Evolutionary conservation across 2,113 vertebrate genomes (phyloP).

Genomic region (Carollia perspicillata): DNA sequence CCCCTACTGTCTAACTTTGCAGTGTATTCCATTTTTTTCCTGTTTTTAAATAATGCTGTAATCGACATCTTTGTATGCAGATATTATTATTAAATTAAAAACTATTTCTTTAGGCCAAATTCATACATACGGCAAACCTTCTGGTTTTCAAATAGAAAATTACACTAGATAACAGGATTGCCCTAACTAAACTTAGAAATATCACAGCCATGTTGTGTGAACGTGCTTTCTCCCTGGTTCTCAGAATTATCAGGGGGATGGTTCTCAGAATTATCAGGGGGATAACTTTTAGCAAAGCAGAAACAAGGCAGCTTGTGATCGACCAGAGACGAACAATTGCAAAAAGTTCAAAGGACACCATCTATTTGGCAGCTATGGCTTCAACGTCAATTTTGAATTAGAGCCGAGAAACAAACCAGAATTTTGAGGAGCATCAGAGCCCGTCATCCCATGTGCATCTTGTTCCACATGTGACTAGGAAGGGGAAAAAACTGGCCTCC

Average conservation of each 20-base stretch:
- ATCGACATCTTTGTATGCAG: not conserved
- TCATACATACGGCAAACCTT: not conserved
- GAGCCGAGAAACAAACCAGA: not conserved
- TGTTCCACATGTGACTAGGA: not conserved
- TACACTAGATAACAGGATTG: not conserved
- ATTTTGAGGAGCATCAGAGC: not conserved
- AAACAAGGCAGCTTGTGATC: not conserved
- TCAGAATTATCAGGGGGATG: not conserved
- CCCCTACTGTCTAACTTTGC: not conserved
- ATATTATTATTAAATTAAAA: slow-evolving; percentile 3
- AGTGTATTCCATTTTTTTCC: not conserved
- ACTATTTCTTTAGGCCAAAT: not conserved
- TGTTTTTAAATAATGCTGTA: not conserved
- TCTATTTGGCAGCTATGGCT: not conserved
- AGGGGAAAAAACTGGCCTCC: not conserved
- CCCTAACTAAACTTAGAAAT: not conserved
- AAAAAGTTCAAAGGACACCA: not conserved
- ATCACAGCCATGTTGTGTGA: not conserved
- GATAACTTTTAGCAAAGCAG: not conserved
- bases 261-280: not conserved
- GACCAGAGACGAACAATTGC: not conserved
- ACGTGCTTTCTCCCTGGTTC: not conserved
- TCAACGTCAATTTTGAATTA: not conserved
- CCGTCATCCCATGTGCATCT: not conserved
- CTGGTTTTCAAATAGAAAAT: not conserved